A percentile compares a stretch with the other conserved stretches of the same genome.
phyloP scores from a whole-genome alignment of 2,888 invertebrate genomes.

The Anorthoa munda region DNA sequence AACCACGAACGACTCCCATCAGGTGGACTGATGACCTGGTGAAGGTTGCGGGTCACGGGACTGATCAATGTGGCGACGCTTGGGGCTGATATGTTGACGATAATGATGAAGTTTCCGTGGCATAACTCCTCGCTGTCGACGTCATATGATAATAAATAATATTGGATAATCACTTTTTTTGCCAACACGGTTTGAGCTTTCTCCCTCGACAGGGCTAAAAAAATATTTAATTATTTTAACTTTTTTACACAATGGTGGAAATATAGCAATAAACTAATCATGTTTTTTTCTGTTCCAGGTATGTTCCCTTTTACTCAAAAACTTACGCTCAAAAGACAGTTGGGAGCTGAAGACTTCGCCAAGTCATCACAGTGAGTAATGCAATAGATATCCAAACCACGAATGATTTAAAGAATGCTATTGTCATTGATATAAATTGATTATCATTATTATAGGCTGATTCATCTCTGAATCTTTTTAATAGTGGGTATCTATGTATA shows the following conservation, averaged over 20 bases:
- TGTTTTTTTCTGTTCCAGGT: conserved; percentile 54
- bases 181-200: not conserved
- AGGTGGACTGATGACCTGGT: too few relatives aligned
- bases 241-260: too few relatives aligned
- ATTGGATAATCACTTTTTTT: too few relatives aligned
- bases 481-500: conserved; percentile 20
- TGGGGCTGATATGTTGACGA: too few relatives aligned
- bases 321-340: not conserved
- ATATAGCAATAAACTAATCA: not conserved
- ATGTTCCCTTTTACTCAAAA: conserved; percentile 14
- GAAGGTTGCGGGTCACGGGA: too few relatives aligned
- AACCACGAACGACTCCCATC: too few relatives aligned
- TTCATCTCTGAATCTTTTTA: conserved; percentile 47
- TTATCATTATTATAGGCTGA: conserved; percentile 38
- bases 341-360: not conserved
- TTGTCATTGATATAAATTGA: conserved; percentile 68
- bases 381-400: conserved; percentile 3
- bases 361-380: conserved; percentile 35
- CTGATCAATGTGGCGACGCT: too few relatives aligned
- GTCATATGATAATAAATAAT: too few relatives aligned
- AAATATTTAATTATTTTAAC: too few relatives aligned
- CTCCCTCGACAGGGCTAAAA: not conserved
- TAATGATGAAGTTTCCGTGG: too few relatives aligned
- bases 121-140: too few relatives aligned
- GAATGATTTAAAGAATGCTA: conserved; percentile 47